Evolutionary conservation across 1,140 invertebrate genomes (phyloP).

Genomic region (Augochlora pura): DNA sequence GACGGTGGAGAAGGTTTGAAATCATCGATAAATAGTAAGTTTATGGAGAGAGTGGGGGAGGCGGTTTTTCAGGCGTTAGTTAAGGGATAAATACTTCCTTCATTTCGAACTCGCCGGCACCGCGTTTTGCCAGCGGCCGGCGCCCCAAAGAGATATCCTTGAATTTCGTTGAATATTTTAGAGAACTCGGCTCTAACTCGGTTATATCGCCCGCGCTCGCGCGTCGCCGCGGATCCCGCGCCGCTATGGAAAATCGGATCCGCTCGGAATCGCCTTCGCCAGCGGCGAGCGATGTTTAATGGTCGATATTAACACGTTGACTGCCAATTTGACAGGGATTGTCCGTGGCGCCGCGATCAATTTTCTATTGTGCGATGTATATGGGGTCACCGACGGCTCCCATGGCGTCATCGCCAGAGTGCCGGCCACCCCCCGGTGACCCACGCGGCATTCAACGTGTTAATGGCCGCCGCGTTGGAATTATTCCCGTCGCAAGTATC

Average conservation of each 20-base stretch:
- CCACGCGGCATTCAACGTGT: too few relatives aligned
- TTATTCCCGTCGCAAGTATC: too few relatives aligned
- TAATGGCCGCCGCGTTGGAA: too few relatives aligned
- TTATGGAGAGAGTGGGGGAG: slow-evolving; percentile 31
- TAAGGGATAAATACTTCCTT: slow-evolving; percentile 53
- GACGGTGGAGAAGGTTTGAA: slow-evolving; percentile 52
- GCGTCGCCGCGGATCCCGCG: neutral
- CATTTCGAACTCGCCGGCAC: slow-evolving; percentile 48
- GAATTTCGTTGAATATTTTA: slow-evolving; percentile 51
- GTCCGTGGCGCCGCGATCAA: too few relatives aligned
- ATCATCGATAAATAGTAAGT: slow-evolving; percentile 63
- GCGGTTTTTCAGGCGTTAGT: slow-evolving; percentile 57
- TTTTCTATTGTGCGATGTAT: too few relatives aligned
- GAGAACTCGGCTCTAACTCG: slow-evolving; percentile 49
- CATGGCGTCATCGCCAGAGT: too few relatives aligned
- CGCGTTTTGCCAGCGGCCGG: slow-evolving; percentile 24
- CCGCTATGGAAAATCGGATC: too few relatives aligned
- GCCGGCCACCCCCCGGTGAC: too few relatives aligned
- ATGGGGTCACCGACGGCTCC: too few relatives aligned
- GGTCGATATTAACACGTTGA: too few relatives aligned
- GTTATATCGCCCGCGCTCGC: slow-evolving; percentile 21
- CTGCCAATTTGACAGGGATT: too few relatives aligned
- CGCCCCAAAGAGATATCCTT: slow-evolving; percentile 57
- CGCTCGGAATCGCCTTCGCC: neutral
- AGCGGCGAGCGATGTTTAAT: neutral